Conservation (phyloP, 2,113 vertebrate genomes). For the Macroglossus sobrinus region DNA sequence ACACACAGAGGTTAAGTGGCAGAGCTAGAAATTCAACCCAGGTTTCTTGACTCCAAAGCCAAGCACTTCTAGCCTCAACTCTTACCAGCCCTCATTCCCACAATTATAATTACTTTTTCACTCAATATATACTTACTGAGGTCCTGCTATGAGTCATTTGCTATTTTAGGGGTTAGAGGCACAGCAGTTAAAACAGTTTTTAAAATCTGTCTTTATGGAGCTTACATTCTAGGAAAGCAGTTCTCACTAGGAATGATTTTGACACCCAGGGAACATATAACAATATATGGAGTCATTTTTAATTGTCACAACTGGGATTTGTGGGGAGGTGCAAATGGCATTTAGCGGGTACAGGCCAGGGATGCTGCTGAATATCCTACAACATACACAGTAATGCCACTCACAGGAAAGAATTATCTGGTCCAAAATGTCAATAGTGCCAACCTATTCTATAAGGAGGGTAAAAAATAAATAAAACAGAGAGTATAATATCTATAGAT, state of each 20-base stretch:
- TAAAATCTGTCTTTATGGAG: constrained; percentile 33
- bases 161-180: background rate
- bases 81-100: constrained; percentile 16
- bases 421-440: background rate
- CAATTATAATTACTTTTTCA: constrained; percentile 5
- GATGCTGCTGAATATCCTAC: background rate
- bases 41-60: background rate
- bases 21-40: background rate
- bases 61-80: background rate
- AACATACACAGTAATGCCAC: background rate
- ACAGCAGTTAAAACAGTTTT: constrained; percentile 13
- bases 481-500: background rate
- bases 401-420: background rate
- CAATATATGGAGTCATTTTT: background rate
- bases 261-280: background rate
- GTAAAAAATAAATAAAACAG: background rate
- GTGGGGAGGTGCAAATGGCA: background rate
- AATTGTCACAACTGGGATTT: background rate
- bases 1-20: constrained; percentile 1
- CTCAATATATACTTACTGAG: background rate
- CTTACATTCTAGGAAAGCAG: background rate
- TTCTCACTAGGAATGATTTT: background rate
- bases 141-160: background rate
- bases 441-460: constrained; percentile 18
- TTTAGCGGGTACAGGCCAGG: background rate